A percentile compares a stretch with the other conserved stretches of the same genome.
phyloP scores from a whole-genome alignment of 2,888 invertebrate species.

The Eubasilissa splendida region DNA sequence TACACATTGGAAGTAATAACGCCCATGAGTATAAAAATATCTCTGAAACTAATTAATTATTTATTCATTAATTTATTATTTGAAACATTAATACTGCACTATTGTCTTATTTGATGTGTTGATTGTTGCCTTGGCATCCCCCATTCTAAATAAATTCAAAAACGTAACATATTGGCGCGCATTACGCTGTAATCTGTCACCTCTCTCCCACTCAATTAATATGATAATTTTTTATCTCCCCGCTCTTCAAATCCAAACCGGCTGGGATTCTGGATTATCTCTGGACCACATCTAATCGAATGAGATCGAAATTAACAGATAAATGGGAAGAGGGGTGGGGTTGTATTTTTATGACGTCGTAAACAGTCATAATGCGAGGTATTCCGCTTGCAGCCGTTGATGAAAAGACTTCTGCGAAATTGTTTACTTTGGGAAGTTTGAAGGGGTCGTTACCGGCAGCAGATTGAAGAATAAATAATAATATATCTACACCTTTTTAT shows the following conservation, averaged over 20 bases:
- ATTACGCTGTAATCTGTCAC: slow-evolving; percentile 43
- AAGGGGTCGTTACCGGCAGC: too few relatives aligned
- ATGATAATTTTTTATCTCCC: slow-evolving; percentile 43
- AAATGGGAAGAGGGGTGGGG: background rate
- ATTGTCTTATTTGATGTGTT: too few relatives aligned
- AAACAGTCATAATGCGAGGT: slow-evolving; percentile 21
- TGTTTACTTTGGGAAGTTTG: too few relatives aligned
- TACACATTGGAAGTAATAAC: too few relatives aligned
- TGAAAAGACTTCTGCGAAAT: too few relatives aligned
- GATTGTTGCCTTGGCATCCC: background rate
- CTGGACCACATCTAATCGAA: slow-evolving; percentile 34
- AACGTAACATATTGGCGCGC: slow-evolving; percentile 52
- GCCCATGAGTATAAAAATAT: too few relatives aligned
- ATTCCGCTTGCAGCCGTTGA: background rate
- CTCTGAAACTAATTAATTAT: too few relatives aligned
- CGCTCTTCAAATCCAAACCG: slow-evolving; percentile 3
- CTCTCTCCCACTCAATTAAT: slow-evolving; percentile 34
- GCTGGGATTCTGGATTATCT: slow-evolving; percentile 18
- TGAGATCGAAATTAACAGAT: slow-evolving; percentile 38
- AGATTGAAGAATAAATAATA: too few relatives aligned
- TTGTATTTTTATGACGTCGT: slow-evolving; percentile 18
- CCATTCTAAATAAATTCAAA: slow-evolving; percentile 42
- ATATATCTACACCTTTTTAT: too few relatives aligned
- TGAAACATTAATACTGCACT: too few relatives aligned
- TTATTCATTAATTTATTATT: too few relatives aligned